Evolutionary conservation across 2,113 vertebrate species (phyloP).

Genomic region (Uria aalge): DNA sequence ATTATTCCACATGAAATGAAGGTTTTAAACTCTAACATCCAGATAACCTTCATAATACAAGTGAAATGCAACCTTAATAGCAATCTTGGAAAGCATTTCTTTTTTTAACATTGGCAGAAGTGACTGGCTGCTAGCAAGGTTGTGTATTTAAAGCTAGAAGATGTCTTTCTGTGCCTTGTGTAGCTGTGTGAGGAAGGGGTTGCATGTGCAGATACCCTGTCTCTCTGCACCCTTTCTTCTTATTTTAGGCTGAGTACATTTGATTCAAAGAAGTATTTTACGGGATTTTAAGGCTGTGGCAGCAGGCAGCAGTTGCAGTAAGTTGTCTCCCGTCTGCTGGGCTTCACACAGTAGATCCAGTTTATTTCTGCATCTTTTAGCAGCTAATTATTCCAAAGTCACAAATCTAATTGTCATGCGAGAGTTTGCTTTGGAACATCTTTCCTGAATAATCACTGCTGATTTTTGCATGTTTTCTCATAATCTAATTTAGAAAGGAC

Average conservation of each 20-base stretch:
- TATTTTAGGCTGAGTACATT: neutral
- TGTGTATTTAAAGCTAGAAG: neutral
- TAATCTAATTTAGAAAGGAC: constrained; percentile 42
- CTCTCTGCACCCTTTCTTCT: neutral
- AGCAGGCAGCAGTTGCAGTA: neutral
- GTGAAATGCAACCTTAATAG: neutral
- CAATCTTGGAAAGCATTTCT: neutral
- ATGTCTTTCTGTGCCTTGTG: neutral
- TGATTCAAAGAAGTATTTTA: neutral
- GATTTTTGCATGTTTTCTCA: constrained; percentile 32
- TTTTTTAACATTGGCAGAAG: neutral
- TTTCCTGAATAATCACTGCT: constrained; percentile 35
- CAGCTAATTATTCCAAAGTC: constrained; percentile 35
- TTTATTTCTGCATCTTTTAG: constrained; percentile 13
- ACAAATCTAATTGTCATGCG: neutral
- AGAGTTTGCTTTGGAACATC: constrained; percentile 41
- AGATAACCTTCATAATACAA: neutral
- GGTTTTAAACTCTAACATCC: neutral
- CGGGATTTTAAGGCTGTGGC: neutral
- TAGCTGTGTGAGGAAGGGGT: neutral
- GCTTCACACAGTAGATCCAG: neutral
- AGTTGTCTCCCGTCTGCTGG: neutral
- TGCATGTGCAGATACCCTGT: neutral
- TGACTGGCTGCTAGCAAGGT: neutral
- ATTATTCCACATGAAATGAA: neutral